Evolutionary conservation across 2,797 vertebrate species (phyloP), one percentile per base, ranked within the genome.

Genomic region (Synanceia verrucosa): DNA sequence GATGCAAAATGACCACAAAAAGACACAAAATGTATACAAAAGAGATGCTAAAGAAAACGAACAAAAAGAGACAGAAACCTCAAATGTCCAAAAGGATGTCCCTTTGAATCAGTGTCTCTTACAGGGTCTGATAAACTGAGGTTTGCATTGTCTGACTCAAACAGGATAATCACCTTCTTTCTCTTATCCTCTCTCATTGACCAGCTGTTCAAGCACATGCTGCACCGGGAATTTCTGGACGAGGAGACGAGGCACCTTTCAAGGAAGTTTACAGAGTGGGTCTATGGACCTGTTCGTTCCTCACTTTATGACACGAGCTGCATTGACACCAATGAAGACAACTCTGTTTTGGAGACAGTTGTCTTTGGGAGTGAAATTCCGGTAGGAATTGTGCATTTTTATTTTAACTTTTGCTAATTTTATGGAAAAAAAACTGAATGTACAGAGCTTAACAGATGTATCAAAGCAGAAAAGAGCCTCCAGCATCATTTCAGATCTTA

Each of bases 251-350:
- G 92, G 29, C 94, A 94, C 41, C 90, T 98, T 73, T 98, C 96
- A 26, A 92, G 96, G 72, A 98, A 95, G 91, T 96, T 98, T 73
- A 96, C 95, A 0, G 96, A 98, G 72, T 98, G 96, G 96, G 96
- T 94, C 10, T 98, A 96, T 0, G 97, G 97, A 36, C 97, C 96
- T 0, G 95, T 98, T 59, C 96, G 95, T 73, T 96, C 95, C 1
- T 97, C 96, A 0, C 93, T 99, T 1, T 98, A 96, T 1, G 96
- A 98, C 85, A 90, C 95, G 11, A 94, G 89, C 34, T 96, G 93
- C 68, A 85, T 97, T 0, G 96, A 98, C 91, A 97, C 96, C 1
- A 90, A 87, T 0, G 95, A 97, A 79, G 91, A 91, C 19, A 96
- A 96, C 66, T 98, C 96, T 0, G 96, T 97, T 62, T 83, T 98